Base-by-base conservation (phyloP, 2,888 invertebrate genomes). In the Nomada fabriciana region DNA sequence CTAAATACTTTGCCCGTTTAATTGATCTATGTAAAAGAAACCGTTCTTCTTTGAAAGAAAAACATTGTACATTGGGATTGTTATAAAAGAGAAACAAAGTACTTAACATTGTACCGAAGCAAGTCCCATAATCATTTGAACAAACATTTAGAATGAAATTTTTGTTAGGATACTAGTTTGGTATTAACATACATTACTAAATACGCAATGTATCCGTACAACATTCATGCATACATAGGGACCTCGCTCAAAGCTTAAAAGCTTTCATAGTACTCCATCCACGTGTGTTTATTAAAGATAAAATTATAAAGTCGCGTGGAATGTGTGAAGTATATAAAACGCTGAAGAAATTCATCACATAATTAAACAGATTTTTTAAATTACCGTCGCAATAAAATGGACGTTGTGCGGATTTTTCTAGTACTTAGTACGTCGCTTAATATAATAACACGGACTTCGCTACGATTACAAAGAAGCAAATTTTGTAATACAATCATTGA, bases 121-220 rank as follows among this genome's bases (percentile, higher is more conserved):
- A 84, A 86, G 87, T 85, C 72, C 70, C 82, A 23, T 79, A 80
- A 73, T 71, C 68, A 52, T 53, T 75, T 20, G 65, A 76, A 65
- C 72, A 55, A 72, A 82, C 63, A 79, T 71, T 80, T 63, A 73
- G 65, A 84, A 78, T 72, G 71, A 78, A 72, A 73, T 11, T 80
- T 81, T 81, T 79, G 82, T 85, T 85, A 88, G 81, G 78, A 83
- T 80, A 74, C 69, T 82, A 78, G 76, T 85, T 53, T 81, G 65
- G 47, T 75, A 85, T 82, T 76, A 86, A 86, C 82, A 84, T 82
- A 85, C 80, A 89, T 78, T 82, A 71, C 65, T 82, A 76, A 74
- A 71, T 84, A 79, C 76, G 68, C 69, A 80, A 70, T 81, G 67
- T 76, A 80, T 80, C 59, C 71, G 64, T 71, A 74, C 69, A 79